These are phyloP conservation scores for Corythucha ciliata DNA, from an alignment of 2,888 invertebrate genomes.

Conservation along the genomic window DNA sequence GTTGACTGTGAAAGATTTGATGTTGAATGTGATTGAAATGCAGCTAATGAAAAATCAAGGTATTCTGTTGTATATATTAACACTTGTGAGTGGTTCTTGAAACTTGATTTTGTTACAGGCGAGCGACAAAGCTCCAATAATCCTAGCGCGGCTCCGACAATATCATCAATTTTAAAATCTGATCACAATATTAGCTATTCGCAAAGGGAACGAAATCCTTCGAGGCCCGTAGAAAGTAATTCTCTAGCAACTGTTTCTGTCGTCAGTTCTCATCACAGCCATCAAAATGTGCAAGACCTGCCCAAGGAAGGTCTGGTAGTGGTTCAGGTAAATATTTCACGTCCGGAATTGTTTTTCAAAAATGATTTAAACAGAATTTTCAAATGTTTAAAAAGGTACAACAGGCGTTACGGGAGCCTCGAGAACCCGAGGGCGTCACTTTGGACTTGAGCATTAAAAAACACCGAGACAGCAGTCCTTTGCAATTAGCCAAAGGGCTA, in stretches of 20 bases:
- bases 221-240: constrained; percentile 39
- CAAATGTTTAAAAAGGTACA: constrained; percentile 23
- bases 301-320: constrained; percentile 58
- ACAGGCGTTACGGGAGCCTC: constrained; percentile 27
- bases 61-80: constrained; percentile 13
- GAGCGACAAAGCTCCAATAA: constrained; percentile 11
- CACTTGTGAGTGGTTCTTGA: not conserved
- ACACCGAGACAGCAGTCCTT: constrained; percentile 44
- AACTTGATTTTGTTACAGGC: not conserved
- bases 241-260: constrained; percentile 60
- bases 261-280: constrained; percentile 42
- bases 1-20: constrained; percentile 70
- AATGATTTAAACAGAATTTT: not conserved
- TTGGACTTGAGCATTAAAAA: constrained; percentile 70
- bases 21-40: constrained; percentile 73
- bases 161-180: constrained; percentile 51
- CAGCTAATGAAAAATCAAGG: constrained; percentile 56
- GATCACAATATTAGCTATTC: constrained; percentile 44
- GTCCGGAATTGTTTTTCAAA: not conserved
- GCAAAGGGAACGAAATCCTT: constrained; percentile 40
- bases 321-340: constrained; percentile 44
- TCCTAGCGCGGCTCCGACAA: constrained; percentile 46
- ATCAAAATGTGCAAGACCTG: constrained; percentile 44
- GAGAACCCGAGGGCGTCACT: constrained; percentile 47
- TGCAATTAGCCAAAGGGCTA: constrained; percentile 8